Base-by-base conservation (phyloP, 2,113 vertebrate species). In the Xiphophorus maculatus region DNA sequence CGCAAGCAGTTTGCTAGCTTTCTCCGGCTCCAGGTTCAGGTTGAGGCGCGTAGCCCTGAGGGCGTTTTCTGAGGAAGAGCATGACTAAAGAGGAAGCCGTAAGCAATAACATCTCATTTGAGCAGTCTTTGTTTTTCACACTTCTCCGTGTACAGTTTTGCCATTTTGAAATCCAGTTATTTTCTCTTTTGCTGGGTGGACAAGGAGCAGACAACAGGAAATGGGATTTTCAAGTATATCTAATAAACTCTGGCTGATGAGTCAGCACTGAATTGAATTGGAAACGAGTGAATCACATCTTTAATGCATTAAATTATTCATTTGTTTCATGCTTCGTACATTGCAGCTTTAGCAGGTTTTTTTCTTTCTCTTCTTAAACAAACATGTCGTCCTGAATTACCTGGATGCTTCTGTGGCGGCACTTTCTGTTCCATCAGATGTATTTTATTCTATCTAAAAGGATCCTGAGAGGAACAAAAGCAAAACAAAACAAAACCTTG, bases 401-500 rank as follows among this genome's bases (percentile, higher is more conserved):
- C 66, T n/a, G 42, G 1, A 10, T 58, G 40, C 32, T 30, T 72
- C 73, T 75, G 65, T 71, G 54, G 73, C 60, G 1, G 40, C 15
- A 71, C 35, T 66, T 69, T 81, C 22, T 76, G 61, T 79, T 83
- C 71, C 67, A 73, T 40, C 65, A 19, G 33, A 63, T 54, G 51
- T 2, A n/a, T n/a, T 54, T 54, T 54, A 54, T 54, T n/a, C 68
- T 29, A 71, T 58, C 76, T 13, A 17, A 71, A 80, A 80, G 51
- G 29, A 71, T 70, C 69, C n/a, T 2, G 17, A 71, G 76, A 66
- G 64, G 15, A 48, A 48, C 81, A 22, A 87, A 80, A 85, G 76
- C 78, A 76, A 78, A 48, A 19, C 81, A 51, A 87, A 81, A 85
- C 81, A 80, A 77, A 78, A 76, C 66, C 87, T 80, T 86, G 84